Base-by-base conservation (phyloP, 2,888 invertebrate species). In the Balanococcus diminutus region DNA sequence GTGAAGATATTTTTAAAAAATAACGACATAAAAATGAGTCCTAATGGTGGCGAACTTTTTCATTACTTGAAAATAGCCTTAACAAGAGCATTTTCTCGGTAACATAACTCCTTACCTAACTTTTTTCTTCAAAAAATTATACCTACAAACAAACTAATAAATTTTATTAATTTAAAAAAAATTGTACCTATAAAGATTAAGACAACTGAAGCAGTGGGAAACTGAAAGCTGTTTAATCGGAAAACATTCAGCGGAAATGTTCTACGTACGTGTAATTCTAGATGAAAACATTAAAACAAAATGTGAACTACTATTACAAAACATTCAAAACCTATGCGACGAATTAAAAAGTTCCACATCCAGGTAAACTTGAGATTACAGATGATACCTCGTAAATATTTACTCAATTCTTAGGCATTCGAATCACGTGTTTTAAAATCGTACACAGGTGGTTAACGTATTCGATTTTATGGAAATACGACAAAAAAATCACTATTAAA, bases 391-490 rank as follows among this genome's bases (percentile, higher is more conserved):
- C n/a, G 46, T n/a, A n/a, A n/a, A n/a, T n/a, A n/a, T n/a, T n/a
- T n/a, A n/a, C n/a, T n/a, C n/a, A n/a, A n/a, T n/a, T n/a, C n/a
- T 46, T 16, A 2, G 8, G 46, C n/a, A 19, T 22, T 9, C 61
- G 22, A 22, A 61, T 61, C n/a, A 61, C 3, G 61, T 22, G 22
- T 61, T 61, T 61, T 3, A 22, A n/a, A 22, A 61, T 8, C 4
- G 14, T 8, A 8, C 22, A 22, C 32, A 86, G 86, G 8, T 86
- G 86, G 86, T 28, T 42, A 0, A 72, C n/a, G 25, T 86, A 86
- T 31, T 39, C 42, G 0, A 86, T 82, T 61, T 32, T 86, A 72
- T 86, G 86, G 86, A n/a, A 67, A 67, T 67, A 82, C 31, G 36
- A 86, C 46, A 86, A 86, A 82, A 42, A 82, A n/a, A 67, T 22